Percentiles rank a stretch among this genome's conserved stretches.
phyloP scores from a whole-genome alignment of 2,888 invertebrate genomes.

The Ecdyonurus torrentis region DNA sequence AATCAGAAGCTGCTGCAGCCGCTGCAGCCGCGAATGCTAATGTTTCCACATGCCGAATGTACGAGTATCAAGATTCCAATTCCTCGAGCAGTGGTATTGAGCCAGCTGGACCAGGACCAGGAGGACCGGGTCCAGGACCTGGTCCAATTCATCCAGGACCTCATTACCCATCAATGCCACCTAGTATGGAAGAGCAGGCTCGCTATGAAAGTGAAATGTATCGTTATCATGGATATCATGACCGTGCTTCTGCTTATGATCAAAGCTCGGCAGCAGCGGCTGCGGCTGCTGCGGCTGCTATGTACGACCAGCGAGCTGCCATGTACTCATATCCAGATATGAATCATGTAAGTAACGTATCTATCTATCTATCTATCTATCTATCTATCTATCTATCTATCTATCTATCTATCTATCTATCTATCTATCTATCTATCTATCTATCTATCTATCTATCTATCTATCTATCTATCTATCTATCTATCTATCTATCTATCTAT shows the following conservation, averaged over 20 bases:
- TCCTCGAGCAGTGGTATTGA: conserved; percentile 47
- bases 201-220: conserved; percentile 9
- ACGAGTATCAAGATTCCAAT: conserved; percentile 55
- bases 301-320: not conserved
- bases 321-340: not conserved
- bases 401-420: no score
- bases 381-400: no score
- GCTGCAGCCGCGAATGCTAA: conserved; percentile 17
- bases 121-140: conserved; percentile 13
- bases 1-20: conserved; percentile 36
- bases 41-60: conserved; percentile 24
- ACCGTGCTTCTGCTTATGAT: conserved; percentile 59
- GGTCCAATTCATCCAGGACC: conserved; percentile 18
- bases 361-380: no score
- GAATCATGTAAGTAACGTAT: not conserved
- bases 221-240: conserved; percentile 44
- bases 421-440: no score
- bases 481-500: no score
- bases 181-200: conserved; percentile 11
- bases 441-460: no score
- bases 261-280: conserved; percentile 56
- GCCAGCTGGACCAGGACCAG: conserved; percentile 28
- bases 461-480: no score
- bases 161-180: conserved; percentile 33
- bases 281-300: conserved; percentile 33